Percentiles rank a stretch among this genome's conserved stretches.
Conservation (phyloP, 2,888 invertebrate genomes). For the Ceraclea dissimilis region DNA sequence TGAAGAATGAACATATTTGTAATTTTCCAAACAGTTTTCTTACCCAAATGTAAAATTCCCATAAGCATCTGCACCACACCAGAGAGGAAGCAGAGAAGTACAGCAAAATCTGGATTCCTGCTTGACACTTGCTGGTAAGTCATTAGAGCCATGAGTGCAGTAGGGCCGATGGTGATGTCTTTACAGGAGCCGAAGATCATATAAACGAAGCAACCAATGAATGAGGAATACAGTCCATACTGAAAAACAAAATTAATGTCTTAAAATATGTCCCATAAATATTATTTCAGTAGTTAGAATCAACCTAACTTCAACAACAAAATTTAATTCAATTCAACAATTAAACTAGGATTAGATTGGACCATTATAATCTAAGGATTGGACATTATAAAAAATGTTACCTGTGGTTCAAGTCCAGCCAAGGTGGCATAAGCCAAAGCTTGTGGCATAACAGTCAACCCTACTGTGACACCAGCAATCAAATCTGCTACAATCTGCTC, state of each 20-base stretch:
- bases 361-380: no score
- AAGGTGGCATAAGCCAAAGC: conserved; percentile 86
- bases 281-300: no score
- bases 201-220: conserved; percentile 90
- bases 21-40: conserved; percentile 31
- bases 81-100: conserved; percentile 74
- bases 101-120: conserved; percentile 68
- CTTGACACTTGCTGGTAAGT: conserved; percentile 71
- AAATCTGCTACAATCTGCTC: conserved; percentile 74
- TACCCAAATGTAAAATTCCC: conserved; percentile 77
- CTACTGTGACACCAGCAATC: conserved; percentile 89
- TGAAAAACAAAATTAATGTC: conserved; percentile 47
- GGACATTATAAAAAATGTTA: no score
- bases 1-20: neutral
- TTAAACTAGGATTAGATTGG: no score
- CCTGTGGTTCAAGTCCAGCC: conserved; percentile 80
- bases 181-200: conserved; percentile 82
- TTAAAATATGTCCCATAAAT: no score
- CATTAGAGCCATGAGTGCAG: conserved; percentile 90
- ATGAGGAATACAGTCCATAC: conserved; percentile 93
- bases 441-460: conserved; percentile 88
- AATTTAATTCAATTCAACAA: neutral
- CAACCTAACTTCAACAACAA: neutral
- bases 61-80: conserved; percentile 75
- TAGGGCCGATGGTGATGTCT: conserved; percentile 84